Base-by-base conservation (phyloP, 2,888 invertebrate genomes). In the Pocota personata region DNA sequence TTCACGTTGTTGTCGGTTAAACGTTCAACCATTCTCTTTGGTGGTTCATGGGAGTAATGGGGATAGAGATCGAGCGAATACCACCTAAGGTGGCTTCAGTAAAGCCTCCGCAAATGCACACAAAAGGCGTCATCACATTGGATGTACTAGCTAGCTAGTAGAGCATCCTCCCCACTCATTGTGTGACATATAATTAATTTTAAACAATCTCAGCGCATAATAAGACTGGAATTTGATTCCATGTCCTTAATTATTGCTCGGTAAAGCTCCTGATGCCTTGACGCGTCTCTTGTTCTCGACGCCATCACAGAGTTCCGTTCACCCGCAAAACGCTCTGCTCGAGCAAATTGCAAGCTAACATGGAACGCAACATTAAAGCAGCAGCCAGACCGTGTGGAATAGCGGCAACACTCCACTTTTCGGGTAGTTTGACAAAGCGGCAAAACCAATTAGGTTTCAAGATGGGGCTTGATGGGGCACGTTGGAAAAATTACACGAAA, bases 131-230 rank as follows among this genome's bases (percentile, higher is more conserved):
- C 57, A 55, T 57, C 55, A 43, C 46, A 46, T n/a, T n/a, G 24
- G 19, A 1, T 10, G 35, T 19, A 35, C 1, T 24, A 8, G 14
- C 7, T 8, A 30, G 55, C 32, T 35, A 14, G 62, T 2, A 35
- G 48, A 40, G 10, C 16, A n/a, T 12, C 58, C 24, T 27, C 43
- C 19, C 35, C 24, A 58, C 30, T 62, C 71, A 58, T 82, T 82
- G 80, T 82, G 32, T 82, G 76, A 77, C 86, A 86, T 71, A 77
- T 86, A 86, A 86, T 86, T 86, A 82, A 86, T 86, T 82, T 86
- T 72, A 86, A 86, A 86, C 86, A 80, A 77, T 86, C 80, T 86
- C 76, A 64, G 76, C 76, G 71, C 72, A 80, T 80, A 76, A 80
- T 86, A 80, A 72, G 66, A 77, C 46, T 19, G 46, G 75, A 66